A percentile compares a stretch with the other conserved stretches of the same genome.
Evolutionary conservation across 2,888 invertebrate genomes (phyloP).

Genomic region (Helleia helle): DNA sequence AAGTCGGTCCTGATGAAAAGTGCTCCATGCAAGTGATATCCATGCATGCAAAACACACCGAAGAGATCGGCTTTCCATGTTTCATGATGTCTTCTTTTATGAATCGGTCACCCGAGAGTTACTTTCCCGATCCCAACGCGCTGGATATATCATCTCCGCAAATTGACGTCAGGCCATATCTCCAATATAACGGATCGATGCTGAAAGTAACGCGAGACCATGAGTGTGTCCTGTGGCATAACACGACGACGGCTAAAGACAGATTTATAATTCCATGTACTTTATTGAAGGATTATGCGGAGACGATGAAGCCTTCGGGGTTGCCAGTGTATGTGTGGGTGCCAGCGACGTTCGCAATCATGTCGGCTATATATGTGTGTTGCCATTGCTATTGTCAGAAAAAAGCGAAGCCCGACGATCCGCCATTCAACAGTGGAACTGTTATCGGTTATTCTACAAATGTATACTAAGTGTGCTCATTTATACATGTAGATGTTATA

Average conservation of each 20-base stretch:
- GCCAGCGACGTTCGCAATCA: slow-evolving; percentile 38
- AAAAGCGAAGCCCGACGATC: slow-evolving; percentile 29
- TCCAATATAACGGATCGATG: slow-evolving; percentile 31
- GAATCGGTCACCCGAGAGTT: slow-evolving; percentile 29
- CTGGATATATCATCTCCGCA: slow-evolving; percentile 47
- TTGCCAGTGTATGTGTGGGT: slow-evolving; percentile 57
- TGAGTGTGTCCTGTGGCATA: slow-evolving; percentile 57
- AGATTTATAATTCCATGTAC: slow-evolving; percentile 45
- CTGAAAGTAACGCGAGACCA: slow-evolving; percentile 41
- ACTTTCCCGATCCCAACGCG: slow-evolving; percentile 27
- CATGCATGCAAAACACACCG: slow-evolving; percentile 44
- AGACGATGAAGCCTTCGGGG: slow-evolving; percentile 46
- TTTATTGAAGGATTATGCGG: slow-evolving; percentile 48
- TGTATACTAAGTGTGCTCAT: slow-evolving; percentile 8
- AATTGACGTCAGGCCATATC: slow-evolving; percentile 39
- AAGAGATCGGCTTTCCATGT: slow-evolving; percentile 51
- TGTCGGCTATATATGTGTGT: slow-evolving; percentile 38
- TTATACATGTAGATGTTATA: too few species aligned
- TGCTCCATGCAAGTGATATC: slow-evolving; percentile 55
- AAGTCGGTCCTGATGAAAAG: slow-evolving; percentile 36
- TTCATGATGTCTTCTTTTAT: slow-evolving; percentile 58
- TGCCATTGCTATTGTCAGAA: slow-evolving; percentile 42
- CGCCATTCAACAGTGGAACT: slow-evolving; percentile 29
- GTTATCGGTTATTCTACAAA: slow-evolving; percentile 18
- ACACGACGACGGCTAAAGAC: slow-evolving; percentile 38